Evolutionary conservation across 1,140 invertebrate species (phyloP).

Genomic region (Lordiphosa mommai): DNA sequence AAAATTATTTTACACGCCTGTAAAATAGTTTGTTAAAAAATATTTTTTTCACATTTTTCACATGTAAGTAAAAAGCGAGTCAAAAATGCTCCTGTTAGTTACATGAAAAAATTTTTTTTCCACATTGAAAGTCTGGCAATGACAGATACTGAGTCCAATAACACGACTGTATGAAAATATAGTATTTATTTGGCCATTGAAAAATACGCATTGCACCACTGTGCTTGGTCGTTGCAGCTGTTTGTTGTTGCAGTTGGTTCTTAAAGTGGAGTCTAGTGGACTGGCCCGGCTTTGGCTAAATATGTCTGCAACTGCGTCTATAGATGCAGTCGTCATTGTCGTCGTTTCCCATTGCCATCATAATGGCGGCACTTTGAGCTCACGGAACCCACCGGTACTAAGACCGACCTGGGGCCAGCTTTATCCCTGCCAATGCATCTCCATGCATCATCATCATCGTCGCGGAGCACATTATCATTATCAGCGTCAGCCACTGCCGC

Average conservation of each 20-base stretch:
- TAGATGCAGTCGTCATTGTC: conserved; percentile 24
- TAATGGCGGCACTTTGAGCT: conserved; percentile 75
- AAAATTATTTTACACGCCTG: no score
- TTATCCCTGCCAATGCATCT: conserved; percentile 52
- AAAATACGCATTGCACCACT: conserved; percentile 3
- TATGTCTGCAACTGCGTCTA: conserved; percentile 39
- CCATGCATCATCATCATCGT: conserved; percentile 16
- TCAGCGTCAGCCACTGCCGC: conserved; percentile 31
- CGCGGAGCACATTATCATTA: conserved; percentile 72
- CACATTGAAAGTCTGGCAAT: no score
- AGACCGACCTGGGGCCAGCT: conserved; percentile 11
- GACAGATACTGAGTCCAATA: no score
- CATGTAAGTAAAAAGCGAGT: no score
- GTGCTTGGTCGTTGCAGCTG: conserved; percentile 45
- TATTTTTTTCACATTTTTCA: no score
- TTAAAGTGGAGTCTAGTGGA: conserved; percentile 27
- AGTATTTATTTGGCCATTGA: no score
- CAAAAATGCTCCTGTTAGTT: no score
- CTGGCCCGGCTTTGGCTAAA: conserved; percentile 16
- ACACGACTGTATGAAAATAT: no score
- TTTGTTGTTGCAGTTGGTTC: conserved; percentile 37
- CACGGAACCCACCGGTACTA: conserved; percentile 46
- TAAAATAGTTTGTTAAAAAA: no score
- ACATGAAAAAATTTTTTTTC: no score
- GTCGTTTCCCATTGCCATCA: conserved; percentile 44